Evolutionary conservation across 2,888 invertebrate genomes (phyloP), one percentile per base, ranked within the genome.

Genomic region (Pristionchus fissidentatus): DNA sequence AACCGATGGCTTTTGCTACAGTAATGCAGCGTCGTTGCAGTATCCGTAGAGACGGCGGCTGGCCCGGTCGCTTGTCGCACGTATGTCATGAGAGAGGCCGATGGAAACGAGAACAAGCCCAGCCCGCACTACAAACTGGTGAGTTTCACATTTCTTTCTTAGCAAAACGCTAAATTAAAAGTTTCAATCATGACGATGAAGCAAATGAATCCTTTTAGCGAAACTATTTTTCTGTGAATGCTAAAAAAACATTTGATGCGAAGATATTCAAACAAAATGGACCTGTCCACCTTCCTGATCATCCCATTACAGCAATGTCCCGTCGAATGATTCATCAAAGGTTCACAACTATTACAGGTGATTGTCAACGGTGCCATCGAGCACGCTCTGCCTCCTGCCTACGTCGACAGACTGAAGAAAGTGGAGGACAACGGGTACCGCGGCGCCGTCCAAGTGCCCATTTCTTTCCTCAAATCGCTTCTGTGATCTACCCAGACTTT

Each of bases 91-190:
- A 60, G 46, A n/a, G 62, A 62, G 19, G 43, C 80, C 32, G 57
- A 79, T 38, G 79, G 79, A 22, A 60, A 62, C n/a, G 80, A 81
- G 46, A 46, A 26, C 26, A 26, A 7, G 22, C 80, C 80, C 26
- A 81, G 80, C 29, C 80, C 80, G 10, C 80, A 81, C 32, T 81
- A 81, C 62, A 81, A 81, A 29, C 26, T 46, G 80, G 80, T 62
- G 2, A 29, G 70, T n/a, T 7, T 1, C 0, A 10, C 10, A 55
- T 15, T 22, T 13, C 55, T 13, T 22, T 13, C n/a, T 19, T 55
- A 8, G 15, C 55, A 22, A 19, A 55, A 55, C 4, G n/a, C 4
- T 55, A 8, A 55, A 55, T 5, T 60, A 8, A 22, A n/a, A n/a
- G 55, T 55, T 19, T 55, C 55, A n/a, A 7, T 19, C 1, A n/a